These are phyloP conservation scores for Bombus balteatus DNA, from an alignment of 1,140 invertebrate species.

Conservation along the genomic window DNA sequence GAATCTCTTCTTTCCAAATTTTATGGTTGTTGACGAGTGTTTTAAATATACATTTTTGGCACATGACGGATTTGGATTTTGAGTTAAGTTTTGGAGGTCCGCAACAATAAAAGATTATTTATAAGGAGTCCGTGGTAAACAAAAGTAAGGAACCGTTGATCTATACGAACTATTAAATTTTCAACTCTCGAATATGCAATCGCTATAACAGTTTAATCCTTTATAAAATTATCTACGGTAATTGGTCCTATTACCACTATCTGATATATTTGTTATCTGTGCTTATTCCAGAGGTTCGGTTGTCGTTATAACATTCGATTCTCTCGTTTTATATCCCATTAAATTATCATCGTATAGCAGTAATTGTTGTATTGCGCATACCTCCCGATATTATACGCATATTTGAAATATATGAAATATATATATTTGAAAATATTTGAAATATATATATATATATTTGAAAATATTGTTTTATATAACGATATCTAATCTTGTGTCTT, in stretches of 20 bases:
- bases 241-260: conserved; percentile 10
- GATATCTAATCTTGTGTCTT: too few relatives aligned
- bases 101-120: too few relatives aligned
- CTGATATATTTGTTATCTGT: conserved; percentile 32
- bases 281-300: not conserved
- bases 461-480: not conserved
- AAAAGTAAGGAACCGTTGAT: not conserved
- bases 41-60: too few relatives aligned
- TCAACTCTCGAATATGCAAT: not conserved
- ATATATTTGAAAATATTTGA: too few relatives aligned
- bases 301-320: not conserved
- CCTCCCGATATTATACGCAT: too few relatives aligned
- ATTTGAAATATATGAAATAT: not conserved
- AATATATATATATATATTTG: not conserved
- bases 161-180: not conserved
- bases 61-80: too few relatives aligned
- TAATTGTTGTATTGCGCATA: not conserved
- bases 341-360: not conserved
- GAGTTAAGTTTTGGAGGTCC: too few relatives aligned
- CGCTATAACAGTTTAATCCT: conserved; percentile 15
- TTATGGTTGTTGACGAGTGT: too few relatives aligned
- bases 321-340: not conserved
- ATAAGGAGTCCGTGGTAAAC: too few relatives aligned
- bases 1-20: not conserved
- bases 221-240: conserved; percentile 9